Evolutionary conservation across 2,113 vertebrate species (phyloP), one percentile per base, ranked within the genome.

Genomic region (Laterallus jamaicensis): DNA sequence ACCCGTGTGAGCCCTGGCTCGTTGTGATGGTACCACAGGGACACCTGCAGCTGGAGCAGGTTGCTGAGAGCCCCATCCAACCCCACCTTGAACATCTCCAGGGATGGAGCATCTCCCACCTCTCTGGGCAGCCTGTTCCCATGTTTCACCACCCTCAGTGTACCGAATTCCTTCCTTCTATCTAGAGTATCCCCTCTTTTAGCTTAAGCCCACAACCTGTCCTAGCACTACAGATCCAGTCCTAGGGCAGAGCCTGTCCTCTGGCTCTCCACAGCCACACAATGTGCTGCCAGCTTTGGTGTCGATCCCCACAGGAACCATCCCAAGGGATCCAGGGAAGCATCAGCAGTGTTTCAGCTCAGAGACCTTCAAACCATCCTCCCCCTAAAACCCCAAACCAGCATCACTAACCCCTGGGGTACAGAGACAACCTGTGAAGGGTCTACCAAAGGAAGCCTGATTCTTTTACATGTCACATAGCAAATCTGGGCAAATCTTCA

Each of bases 401-500:
- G 32, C 60, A 26, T 2, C 6, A 31, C 59, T 35, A 31, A 0
- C 21, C 39, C 17, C 7, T 2, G 29, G 26, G 56, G 17, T 14
- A 31, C 14, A 31, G 11, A 42, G 35, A 50, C 73, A 12, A 52
- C 25, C 21, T 2, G 1, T 0, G 1, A 32, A 13, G 10, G 35
- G 2, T 73, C n/a, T 55, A 21, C 75, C 68, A 39, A 56, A 40
- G 28, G 10, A 35, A 17, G 4, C 47, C 32, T 17, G 7, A 47
- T 47, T 63, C 66, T 58, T 58, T 44, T 37, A 6, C 0, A 1
- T 11, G 32, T 8, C 16, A 40, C 0, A 2, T 29, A 78, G 37
- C 55, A 94, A 26, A 55, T 84, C 84, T 22, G 66, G 52, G 18
- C 0, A 0, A 19, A 40, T 5, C 17, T 42, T 49, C 37, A 59